A percentile compares a stretch with the other conserved stretches of the same genome.
These are phyloP conservation scores for Lacerta viridis DNA, from an alignment of 2,797 vertebrate genomes.

Conservation along the genomic window DNA sequence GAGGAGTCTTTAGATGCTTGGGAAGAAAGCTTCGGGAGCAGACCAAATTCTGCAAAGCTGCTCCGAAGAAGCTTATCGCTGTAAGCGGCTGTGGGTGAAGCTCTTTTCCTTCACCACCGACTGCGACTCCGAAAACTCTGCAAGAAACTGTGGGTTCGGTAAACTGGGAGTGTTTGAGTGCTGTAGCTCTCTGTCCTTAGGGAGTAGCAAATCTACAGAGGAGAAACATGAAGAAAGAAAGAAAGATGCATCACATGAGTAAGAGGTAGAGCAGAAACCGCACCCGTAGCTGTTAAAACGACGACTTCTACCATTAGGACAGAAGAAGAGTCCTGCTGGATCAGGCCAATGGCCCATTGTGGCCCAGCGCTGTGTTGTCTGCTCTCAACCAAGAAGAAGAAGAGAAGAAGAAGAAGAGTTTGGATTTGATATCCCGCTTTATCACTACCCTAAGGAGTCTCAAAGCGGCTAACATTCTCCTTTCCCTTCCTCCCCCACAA, in stretches of 20 bases:
- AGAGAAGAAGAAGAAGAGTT: too few species aligned
- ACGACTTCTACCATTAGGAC: background rate
- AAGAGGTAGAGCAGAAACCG: background rate
- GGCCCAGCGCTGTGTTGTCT: too few species aligned
- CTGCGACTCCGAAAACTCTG: background rate
- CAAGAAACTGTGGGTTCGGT: background rate
- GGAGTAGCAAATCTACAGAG: background rate
- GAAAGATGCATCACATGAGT: background rate
- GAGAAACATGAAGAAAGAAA: constrained; percentile 2
- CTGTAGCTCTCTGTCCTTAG: background rate
- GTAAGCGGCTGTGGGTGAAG: background rate
- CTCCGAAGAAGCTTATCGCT: background rate
- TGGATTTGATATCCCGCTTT: too few species aligned
- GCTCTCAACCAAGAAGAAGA: too few species aligned
- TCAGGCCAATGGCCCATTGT: too few species aligned
- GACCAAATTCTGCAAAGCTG: background rate
- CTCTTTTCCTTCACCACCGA: background rate
- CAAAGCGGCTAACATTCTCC: too few species aligned
- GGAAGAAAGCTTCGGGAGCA: background rate
- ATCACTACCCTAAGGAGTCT: too few species aligned
- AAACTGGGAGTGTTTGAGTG: background rate
- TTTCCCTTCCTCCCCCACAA: too few species aligned
- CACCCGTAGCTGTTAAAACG: background rate
- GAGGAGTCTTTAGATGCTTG: background rate
- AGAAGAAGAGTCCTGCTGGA: too few species aligned